Evolutionary conservation across 1,140 invertebrate species (phyloP), one percentile per base, ranked within the genome.

Genomic region (Mycetomoellerius zeteki): DNA sequence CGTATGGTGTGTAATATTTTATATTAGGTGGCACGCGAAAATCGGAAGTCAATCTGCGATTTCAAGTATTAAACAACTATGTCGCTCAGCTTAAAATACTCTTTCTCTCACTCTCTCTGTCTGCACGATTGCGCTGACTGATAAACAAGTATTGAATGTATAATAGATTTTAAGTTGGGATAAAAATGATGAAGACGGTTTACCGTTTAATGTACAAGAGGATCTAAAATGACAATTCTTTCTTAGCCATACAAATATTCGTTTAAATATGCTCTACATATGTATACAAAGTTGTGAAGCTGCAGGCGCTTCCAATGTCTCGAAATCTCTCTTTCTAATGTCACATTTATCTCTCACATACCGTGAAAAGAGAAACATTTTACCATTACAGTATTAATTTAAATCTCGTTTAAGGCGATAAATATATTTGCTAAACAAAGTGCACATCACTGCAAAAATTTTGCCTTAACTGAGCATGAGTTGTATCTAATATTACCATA

Each of bases 31-130:
- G 54, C 69, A 73, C 69, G 37, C 69, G 54, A 84, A 73, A 81
- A 52, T 64, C 80, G 69, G 69, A 84, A 84, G 69, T 84, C 60
- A 84, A 73, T 73, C n/a, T 84, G 69, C 54, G n/a, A 84, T 84
- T 84, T 47, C 43, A 60, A 73, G 33, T 84, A 75, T 75, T 82
- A 47, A 72, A 82, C n/a, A 16, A 27, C 54, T 84, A 84, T 6
- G 16, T 84, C 37, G 30, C 43, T 37, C 69, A 60, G 80, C 67
- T 27, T 56, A 75, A 84, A 84, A 75, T 72, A 81, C 16, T 24
- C 50, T 30, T 43, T 52, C 16, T 64, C 21, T 58, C 8, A 33
- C 52, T 30, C 37, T 27, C 54, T 50, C 16, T 14, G 24, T 50
- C 19, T 76, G 54, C 75, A 62, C 58, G 10, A 64, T 16, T 78